Evolutionary conservation across 2,113 vertebrate genomes (phyloP).

Genomic region (Hydrochoerus hydrochaeris): DNA sequence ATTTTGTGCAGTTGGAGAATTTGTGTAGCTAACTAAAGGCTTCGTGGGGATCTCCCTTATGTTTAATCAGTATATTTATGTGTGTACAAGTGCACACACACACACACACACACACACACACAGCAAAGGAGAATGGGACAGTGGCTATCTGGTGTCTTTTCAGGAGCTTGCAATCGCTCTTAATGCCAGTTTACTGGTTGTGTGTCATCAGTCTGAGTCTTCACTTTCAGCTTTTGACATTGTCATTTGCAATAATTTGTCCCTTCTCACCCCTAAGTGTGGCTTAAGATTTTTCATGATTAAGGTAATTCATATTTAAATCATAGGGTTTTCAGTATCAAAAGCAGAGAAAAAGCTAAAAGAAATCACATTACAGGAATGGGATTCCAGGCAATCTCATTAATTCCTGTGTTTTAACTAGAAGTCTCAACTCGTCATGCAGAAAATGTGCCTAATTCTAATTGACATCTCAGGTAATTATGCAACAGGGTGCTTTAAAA

Average conservation of each 20-base stretch:
- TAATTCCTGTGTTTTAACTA: not conserved
- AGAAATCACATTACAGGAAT: not conserved
- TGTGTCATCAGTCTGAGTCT: not conserved
- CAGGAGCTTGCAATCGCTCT: not conserved
- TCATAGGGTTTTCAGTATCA: not conserved
- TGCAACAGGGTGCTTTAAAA: not conserved
- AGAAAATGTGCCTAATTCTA: not conserved
- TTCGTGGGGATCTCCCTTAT: not conserved
- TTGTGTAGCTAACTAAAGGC: not conserved
- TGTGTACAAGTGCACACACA: not conserved
- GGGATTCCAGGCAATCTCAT: not conserved
- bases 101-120: too few relatives aligned
- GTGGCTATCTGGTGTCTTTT: not conserved
- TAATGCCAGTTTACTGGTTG: not conserved
- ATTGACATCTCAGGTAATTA: not conserved
- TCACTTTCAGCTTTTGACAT: not conserved
- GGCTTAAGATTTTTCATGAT: not conserved
- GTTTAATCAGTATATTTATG: not conserved
- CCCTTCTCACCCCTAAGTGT: not conserved
- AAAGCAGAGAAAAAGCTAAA: not conserved
- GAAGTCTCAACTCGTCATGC: not conserved
- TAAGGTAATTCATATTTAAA: not conserved
- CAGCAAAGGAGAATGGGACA: not conserved
- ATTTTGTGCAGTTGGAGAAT: not conserved
- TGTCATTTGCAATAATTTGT: not conserved